Conservation (phyloP, 2,888 invertebrate species). For the Anaspis maculata region DNA sequence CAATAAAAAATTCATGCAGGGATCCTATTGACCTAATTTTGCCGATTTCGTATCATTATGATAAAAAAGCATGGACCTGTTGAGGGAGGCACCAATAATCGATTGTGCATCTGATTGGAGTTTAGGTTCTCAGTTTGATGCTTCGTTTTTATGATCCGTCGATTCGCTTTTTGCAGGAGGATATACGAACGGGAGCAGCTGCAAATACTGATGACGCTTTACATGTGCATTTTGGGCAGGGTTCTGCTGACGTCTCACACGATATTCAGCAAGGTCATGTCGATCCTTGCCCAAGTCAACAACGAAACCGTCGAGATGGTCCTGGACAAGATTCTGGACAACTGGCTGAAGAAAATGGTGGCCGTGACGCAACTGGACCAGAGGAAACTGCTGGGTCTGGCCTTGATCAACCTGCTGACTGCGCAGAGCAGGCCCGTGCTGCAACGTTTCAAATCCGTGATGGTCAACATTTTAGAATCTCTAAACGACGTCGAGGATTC, state of each 20-base stretch:
- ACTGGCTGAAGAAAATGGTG: constrained; percentile 75
- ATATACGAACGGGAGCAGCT: constrained; percentile 62
- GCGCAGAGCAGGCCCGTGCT: constrained; percentile 61
- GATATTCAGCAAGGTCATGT: constrained; percentile 53
- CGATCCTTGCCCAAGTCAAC: constrained; percentile 42
- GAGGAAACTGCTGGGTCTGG: constrained; percentile 71
- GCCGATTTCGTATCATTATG: too few relatives aligned
- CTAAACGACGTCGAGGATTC: constrained; percentile 66
- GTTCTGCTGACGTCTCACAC: constrained; percentile 63
- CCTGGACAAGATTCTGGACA: constrained; percentile 61
- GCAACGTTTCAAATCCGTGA: constrained; percentile 62
- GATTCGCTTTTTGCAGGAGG: constrained; percentile 43
- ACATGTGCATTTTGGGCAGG: constrained; percentile 69
- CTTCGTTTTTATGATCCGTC: too few relatives aligned
- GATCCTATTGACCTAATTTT: too few relatives aligned
- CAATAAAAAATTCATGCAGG: too few relatives aligned
- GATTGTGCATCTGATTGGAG: too few relatives aligned
- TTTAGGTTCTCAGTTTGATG: too few relatives aligned
- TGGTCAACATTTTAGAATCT: constrained; percentile 66
- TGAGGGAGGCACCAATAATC: too few relatives aligned
- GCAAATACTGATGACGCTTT: constrained; percentile 67
- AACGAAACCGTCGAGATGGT: constrained; percentile 54
- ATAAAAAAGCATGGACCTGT: too few relatives aligned
- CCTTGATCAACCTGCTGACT: constrained; percentile 61
- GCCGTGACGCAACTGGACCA: constrained; percentile 69